Base-by-base conservation (phyloP, 2,888 invertebrate species). In the Microctonus hyperodae region DNA sequence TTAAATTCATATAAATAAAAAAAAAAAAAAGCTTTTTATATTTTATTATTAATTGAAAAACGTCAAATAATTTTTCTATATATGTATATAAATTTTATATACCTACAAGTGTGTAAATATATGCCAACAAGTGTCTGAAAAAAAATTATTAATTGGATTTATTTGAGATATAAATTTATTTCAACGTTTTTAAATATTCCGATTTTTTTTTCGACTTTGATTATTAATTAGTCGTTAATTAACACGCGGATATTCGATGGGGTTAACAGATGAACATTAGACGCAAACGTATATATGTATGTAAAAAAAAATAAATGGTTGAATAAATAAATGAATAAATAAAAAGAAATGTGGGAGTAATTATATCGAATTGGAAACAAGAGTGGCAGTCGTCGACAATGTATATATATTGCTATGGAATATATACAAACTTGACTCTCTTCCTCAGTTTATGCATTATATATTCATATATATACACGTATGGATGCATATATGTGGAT, bases 221-320 rank as follows among this genome's bases (percentile, higher is more conserved):
- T 50, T 28, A 62, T 37, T 31, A 62, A 62, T 62, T 53, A 33
- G 61, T 23, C 61, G 51, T 53, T 62, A 62, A 62, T 62, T 62
- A 37, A 51, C 25, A 33, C n/a, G 33, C 37, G 40, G 44, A 13
- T 57, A 33, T 20, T 48, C 20, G 20, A 35, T 50, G 33, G 35
- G 13, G n/a, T 9, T 44, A 40, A 65, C 20, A 13, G 23, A 51
- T 23, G 20, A 60, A 23, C 11, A 1, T 25, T 31, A 40, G 37
- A 28, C 33, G 64, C 50, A 28, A 28, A 28, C n/a, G n/a, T 28
- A 28, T 28, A 5, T 28, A 28, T 28, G 35, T 33, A 37, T 40
- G 1, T 5, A 35, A 10, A 31, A 31, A 2, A 7, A 35, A 35
- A 11, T 35, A 2, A 9, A 7, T 11, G 40, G 1, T 4, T n/a